A percentile compares a stretch with the other conserved stretches of the same genome.
Evolutionary conservation across 2,113 vertebrate genomes (phyloP).

Genomic region (Sprattus sprattus): DNA sequence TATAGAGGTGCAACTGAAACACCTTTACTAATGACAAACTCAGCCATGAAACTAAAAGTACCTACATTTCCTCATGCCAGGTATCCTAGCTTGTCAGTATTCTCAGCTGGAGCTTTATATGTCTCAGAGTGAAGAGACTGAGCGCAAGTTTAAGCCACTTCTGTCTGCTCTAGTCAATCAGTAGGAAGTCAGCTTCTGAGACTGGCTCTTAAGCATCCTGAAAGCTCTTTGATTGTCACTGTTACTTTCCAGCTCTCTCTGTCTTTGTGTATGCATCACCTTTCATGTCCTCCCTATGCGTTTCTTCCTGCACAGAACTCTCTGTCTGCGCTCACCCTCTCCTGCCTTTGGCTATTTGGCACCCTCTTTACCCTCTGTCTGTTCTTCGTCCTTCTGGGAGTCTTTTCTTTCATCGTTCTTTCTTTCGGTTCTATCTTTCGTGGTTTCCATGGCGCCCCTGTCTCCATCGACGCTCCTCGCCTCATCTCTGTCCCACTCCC

Average conservation of each 20-base stretch:
- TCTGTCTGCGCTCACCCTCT: not conserved
- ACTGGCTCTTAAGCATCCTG: not conserved
- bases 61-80: not conserved
- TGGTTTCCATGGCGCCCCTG: not conserved
- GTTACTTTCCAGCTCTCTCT: not conserved
- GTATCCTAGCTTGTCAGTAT: not conserved
- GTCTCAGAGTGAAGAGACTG: not conserved
- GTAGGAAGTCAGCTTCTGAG: not conserved
- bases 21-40: not conserved
- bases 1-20: not conserved
- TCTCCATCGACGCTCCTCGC: not conserved
- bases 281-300: not conserved
- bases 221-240: not conserved
- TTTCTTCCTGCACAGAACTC: not conserved
- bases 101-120: not conserved
- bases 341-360: not conserved
- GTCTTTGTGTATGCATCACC: not conserved
- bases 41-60: not conserved
- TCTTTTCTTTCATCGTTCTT: constrained; percentile 3
- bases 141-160: not conserved
- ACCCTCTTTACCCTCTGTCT: constrained; percentile 1
- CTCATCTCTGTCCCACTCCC: constrained; percentile 50
- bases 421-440: too few relatives aligned
- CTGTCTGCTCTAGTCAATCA: not conserved
- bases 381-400: not conserved